Evolutionary conservation across 2,888 invertebrate genomes (phyloP), one percentile per base, ranked within the genome.

Genomic region (Gymnocheta viridis): DNA sequence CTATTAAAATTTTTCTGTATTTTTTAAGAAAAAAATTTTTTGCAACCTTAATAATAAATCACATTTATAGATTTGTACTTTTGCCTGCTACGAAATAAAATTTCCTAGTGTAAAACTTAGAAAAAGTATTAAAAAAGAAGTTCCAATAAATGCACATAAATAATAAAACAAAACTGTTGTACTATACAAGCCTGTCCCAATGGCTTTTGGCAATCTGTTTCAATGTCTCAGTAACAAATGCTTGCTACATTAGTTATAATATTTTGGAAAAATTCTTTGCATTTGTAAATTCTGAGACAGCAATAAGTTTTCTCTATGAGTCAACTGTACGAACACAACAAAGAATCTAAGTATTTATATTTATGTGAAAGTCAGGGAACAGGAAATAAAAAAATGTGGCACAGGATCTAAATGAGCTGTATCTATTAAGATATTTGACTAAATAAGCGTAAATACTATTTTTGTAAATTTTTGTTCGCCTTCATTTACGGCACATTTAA

Each of bases 271-370:
- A 49, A 9, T 35, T 41, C 29, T 73, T 29, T 51, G 51, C 60
- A 81, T 64, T 69, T 64, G 64, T 82, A 82, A 76, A 82, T 82
- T 44, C 76, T 64, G 56, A 47, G 56, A 51, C 69, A 64, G 69
- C 69, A 56, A 70, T 64, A 70, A 70, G 54, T 62, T 64, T 76
- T 56, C 64, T 49, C 35, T 64, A 66, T 10, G 10, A 44, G 22
- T 56, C 64, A 56, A 35, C 70, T 70, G 56, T 19, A 24, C 9
- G 24, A 54, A 27, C 6, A 47, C 4, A 17, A 17, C 9, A 10
- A 44, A 22, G 17, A 7, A 29, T 64, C 29, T 24, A 0, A 12
- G 3, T 29, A n/a, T 56, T 29, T 3, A 29, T 5, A n/a, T 24
- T n/a, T 41, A 6, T 41, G 14, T 62, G 35, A 2, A 35, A n/a